These are phyloP conservation scores for Petromus typicus DNA, from an alignment of 2,113 vertebrate genomes.

Conservation along the genomic window DNA sequence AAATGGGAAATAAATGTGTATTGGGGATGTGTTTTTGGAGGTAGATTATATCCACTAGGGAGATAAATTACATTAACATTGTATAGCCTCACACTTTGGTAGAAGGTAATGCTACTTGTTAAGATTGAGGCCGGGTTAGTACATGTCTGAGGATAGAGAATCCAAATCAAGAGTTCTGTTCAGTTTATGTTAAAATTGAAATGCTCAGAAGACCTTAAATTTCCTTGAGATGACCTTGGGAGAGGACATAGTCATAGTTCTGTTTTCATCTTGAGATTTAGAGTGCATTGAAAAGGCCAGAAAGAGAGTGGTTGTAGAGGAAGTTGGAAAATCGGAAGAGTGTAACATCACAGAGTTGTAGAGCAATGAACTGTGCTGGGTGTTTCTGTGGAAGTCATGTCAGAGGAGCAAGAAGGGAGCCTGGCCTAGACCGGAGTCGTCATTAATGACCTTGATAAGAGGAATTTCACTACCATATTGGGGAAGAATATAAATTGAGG, in stretches of 20 bases:
- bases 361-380: not conserved
- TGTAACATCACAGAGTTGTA: not conserved
- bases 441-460: not conserved
- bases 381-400: not conserved
- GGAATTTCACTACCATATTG: not conserved
- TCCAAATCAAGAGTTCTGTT: not conserved
- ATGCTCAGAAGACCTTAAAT: not conserved
- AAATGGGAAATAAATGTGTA: not conserved
- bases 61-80: not conserved
- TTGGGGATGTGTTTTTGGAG: not conserved
- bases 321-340: not conserved
- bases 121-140: not conserved
- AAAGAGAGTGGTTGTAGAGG: not conserved
- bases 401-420: not conserved
- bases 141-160: not conserved
- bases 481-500: not conserved
- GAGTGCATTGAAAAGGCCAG: not conserved
- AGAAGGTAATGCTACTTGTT: not conserved
- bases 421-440: not conserved
- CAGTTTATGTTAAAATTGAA: not conserved
- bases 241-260: not conserved
- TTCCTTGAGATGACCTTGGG: not conserved
- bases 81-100: not conserved
- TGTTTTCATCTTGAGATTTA: not conserved
- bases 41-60: not conserved